Evolutionary conservation across 2,113 vertebrate species (phyloP), one percentile per base, ranked within the genome.

Genomic region (Ceyx melanurus): DNA sequence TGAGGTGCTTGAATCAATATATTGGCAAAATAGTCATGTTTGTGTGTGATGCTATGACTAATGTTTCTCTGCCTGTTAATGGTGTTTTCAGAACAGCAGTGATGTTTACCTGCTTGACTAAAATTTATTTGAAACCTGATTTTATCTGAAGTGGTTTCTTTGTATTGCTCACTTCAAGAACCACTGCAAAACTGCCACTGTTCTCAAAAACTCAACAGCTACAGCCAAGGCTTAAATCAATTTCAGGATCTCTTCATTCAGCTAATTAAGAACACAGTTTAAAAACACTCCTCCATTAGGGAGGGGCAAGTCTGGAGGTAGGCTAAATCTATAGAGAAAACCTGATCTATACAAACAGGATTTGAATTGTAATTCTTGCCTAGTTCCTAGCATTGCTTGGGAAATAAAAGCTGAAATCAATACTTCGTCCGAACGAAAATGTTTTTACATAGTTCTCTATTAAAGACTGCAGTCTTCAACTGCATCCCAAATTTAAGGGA

Each of bases 1-100:
- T 60, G 58, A 53, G 31, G 2, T 1, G 2, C 31, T 45, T 37
- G 37, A 37, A 11, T 37, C 21, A 26, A 8, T 0, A 2, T 6
- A 8, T 12, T 37, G 40, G 29, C 16, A 70, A 70, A 76, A 16
- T 7, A 61, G 20, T 37, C 21, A 7, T 40, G 37, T 88, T 43
- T 40, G 20, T 67, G 42, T 26, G 33, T 72, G 57, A 29, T 20
- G n/a, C 46, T 56, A 40, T 68, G 51, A 16, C 19, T 60, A 20
- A 51, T 9, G 13, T 16, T 50, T 45, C 33, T 51, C 15, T 68
- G 23, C 28, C 66, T 68, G 68, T 3, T 78, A 72, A 60, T 0
- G 0, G 35, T 16, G 17, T 28, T 74, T 54, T 58, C 40, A 72
- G 45, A 89, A 28, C n/a, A 82, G 28, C 57, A 40, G 2, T 1